Evolutionary conservation across 2,888 invertebrate genomes (phyloP).

Genomic region (Pemphredon lugubris): DNA sequence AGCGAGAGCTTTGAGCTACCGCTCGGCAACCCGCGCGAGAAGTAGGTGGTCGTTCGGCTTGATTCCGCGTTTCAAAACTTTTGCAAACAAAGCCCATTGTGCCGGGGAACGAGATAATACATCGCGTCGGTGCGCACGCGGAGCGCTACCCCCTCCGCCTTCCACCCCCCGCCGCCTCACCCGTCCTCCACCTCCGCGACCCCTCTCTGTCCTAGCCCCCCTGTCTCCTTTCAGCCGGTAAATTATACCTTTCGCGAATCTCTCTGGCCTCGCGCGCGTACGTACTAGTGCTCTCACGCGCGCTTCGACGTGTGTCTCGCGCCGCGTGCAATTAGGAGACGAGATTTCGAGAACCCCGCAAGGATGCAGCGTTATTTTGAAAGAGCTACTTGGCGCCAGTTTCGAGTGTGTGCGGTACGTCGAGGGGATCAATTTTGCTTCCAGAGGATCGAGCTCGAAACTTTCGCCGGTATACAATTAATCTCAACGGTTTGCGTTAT

Average conservation of each 20-base stretch:
- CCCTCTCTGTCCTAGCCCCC: too few species aligned
- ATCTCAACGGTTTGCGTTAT: too few species aligned
- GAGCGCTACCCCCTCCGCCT: constrained; percentile 37
- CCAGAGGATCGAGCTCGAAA: too few species aligned
- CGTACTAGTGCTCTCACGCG: constrained; percentile 22
- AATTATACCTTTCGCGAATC: constrained; percentile 60
- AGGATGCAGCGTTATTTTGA: too few species aligned
- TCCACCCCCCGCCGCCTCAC: too few species aligned
- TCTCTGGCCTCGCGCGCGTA: constrained; percentile 21
- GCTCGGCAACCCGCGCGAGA: constrained; percentile 39
- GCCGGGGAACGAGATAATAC: constrained; percentile 60
- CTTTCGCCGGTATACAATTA: too few species aligned
- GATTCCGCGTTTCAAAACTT: constrained; percentile 64
- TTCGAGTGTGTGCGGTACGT: too few species aligned
- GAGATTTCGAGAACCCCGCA: not conserved
- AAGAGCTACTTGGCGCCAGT: too few species aligned
- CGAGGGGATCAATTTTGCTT: too few species aligned
- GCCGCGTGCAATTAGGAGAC: constrained; percentile 38
- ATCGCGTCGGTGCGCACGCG: constrained; percentile 46
- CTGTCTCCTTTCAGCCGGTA: constrained; percentile 48
- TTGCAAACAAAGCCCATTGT: constrained; percentile 64
- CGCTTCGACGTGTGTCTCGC: constrained; percentile 37
- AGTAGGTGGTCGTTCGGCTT: constrained; percentile 58
- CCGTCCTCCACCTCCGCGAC: too few species aligned
- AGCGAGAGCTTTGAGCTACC: constrained; percentile 7